A percentile compares a stretch with the other conserved stretches of the same genome.
phyloP scores from a whole-genome alignment of 2,797 vertebrate species.

The Coranthus polyacanthus region DNA sequence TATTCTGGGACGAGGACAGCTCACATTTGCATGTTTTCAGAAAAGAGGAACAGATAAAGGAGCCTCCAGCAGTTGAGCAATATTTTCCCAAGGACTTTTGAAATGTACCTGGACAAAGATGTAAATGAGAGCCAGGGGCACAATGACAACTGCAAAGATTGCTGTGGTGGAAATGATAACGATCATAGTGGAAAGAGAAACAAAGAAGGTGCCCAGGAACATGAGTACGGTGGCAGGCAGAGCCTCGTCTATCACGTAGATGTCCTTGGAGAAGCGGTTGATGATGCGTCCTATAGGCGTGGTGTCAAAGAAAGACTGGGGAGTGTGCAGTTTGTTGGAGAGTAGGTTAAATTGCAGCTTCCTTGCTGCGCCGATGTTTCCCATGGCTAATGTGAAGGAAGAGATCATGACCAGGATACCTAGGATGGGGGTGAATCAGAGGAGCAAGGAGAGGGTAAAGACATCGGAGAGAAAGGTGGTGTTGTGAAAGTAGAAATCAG shows the following conservation, averaged over 20 bases:
- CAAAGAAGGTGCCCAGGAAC: conserved; percentile 90
- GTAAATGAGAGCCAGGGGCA: conserved; percentile 90
- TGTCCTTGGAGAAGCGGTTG: conserved; percentile 98
- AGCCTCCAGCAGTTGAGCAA: conserved; percentile 11
- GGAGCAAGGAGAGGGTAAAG: conserved; percentile 16
- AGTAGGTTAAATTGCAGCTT: conserved; percentile 89
- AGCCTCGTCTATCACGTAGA: conserved; percentile 92
- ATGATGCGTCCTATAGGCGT: conserved; percentile 95
- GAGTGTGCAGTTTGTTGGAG: conserved; percentile 92
- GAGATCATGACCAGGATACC: conserved; percentile 91
- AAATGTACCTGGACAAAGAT: conserved; percentile 92
- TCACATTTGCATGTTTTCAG: conserved; percentile 12
- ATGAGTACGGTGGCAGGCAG: conserved; percentile 90
- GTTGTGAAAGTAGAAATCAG: conserved; percentile 20
- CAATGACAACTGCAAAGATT: conserved; percentile 89
- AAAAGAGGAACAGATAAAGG: conserved; percentile 24
- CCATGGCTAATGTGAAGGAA: conserved; percentile 90
- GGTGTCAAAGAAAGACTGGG: conserved; percentile 96
- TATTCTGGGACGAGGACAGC: conserved; percentile 43
- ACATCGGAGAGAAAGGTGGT: conserved; percentile 20
- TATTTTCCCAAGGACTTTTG: conserved; percentile 4
- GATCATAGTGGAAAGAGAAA: conserved; percentile 90
- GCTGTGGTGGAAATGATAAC: conserved; percentile 92
- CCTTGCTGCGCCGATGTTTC: conserved; percentile 89
- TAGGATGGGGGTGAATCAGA: conserved; percentile 61